Evolutionary conservation across 2,888 invertebrate species (phyloP).

Genomic region (Drosophila cognata): DNA sequence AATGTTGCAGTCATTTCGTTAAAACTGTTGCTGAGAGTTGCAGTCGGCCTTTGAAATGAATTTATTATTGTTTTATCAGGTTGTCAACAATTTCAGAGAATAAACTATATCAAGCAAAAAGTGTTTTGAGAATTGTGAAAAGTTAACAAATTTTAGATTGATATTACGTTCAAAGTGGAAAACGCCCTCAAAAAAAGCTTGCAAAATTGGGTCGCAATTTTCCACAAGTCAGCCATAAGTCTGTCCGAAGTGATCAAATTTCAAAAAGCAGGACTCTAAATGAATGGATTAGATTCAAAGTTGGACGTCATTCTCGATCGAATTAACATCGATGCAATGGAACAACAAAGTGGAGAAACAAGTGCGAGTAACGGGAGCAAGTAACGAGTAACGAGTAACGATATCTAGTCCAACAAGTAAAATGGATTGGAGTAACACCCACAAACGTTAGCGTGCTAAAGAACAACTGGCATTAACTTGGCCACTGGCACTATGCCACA

Average conservation of each 20-base stretch:
- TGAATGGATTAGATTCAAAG: background rate
- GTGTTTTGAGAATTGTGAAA: background rate
- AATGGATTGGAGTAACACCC: slow-evolving; percentile 45
- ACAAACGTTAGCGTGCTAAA: slow-evolving; percentile 55
- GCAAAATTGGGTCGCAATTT: background rate
- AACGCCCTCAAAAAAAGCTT: background rate
- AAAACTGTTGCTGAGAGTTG: background rate
- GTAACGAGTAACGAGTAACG: background rate
- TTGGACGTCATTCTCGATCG: background rate
- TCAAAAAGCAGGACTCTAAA: background rate
- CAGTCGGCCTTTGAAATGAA: background rate
- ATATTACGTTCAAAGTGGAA: background rate
- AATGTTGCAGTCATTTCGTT: background rate
- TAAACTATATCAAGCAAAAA: background rate
- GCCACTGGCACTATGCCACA: slow-evolving; percentile 16
- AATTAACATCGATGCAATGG: too few relatives aligned
- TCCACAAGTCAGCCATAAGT: too few relatives aligned
- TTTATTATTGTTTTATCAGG: background rate
- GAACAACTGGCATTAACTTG: slow-evolving; percentile 56
- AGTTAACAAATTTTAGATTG: background rate
- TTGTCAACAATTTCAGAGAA: background rate
- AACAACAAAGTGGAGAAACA: background rate
- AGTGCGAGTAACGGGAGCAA: background rate
- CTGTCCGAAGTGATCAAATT: background rate
- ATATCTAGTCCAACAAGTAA: slow-evolving; percentile 1